Evolutionary conservation across 2,797 vertebrate species (phyloP).

Genomic region (Novumbra hubbsi): DNA sequence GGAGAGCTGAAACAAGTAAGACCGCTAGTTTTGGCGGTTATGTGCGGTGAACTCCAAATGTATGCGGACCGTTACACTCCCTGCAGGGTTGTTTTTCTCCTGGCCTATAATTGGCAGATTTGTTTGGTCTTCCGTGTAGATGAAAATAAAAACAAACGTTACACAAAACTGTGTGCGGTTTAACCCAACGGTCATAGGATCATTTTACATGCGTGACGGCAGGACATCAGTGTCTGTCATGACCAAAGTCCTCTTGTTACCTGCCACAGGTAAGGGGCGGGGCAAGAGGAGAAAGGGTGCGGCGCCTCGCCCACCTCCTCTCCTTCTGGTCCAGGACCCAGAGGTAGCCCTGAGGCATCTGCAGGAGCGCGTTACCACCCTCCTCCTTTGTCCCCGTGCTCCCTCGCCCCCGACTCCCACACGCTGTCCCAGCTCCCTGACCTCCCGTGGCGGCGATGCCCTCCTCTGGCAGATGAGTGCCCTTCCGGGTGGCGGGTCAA

Average conservation of each 20-base stretch:
- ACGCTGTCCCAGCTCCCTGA: constrained; percentile 73
- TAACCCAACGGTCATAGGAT: too few species aligned
- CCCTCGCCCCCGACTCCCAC: constrained; percentile 73
- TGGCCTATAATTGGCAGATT: too few species aligned
- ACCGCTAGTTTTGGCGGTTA: too few species aligned
- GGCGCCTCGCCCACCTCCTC: constrained; percentile 62
- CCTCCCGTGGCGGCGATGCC: constrained; percentile 43
- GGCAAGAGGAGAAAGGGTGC: constrained; percentile 67
- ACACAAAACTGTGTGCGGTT: too few species aligned
- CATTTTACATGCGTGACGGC: too few species aligned
- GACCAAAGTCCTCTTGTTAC: background rate
- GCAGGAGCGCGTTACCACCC: constrained; percentile 78
- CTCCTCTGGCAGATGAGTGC: constrained; percentile 88
- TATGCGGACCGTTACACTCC: too few species aligned
- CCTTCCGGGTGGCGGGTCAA: constrained; percentile 55
- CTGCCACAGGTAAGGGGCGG: constrained; percentile 69
- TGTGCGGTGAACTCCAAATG: too few species aligned
- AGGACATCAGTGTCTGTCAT: background rate
- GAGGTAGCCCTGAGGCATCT: constrained; percentile 68
- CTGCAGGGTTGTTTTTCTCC: too few species aligned
- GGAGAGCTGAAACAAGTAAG: constrained; percentile 59
- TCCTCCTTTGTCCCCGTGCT: constrained; percentile 70
- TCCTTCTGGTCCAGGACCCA: constrained; percentile 81
- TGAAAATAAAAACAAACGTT: too few species aligned
- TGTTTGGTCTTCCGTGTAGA: too few species aligned